phyloP scores from a whole-genome alignment of 2,888 invertebrate genomes.

The Amblyteles armatorius region DNA sequence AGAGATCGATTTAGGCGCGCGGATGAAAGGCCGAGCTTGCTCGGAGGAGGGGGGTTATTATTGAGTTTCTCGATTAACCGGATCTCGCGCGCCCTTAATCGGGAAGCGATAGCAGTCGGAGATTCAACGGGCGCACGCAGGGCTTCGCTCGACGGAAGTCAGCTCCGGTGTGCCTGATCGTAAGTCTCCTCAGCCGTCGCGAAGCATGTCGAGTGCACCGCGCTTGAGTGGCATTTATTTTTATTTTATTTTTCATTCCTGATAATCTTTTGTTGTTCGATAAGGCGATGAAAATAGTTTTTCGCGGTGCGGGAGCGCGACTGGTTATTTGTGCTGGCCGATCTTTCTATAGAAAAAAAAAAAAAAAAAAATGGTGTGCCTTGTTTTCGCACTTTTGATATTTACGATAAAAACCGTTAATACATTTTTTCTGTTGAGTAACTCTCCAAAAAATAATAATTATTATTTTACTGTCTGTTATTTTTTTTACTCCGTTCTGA shows the following conservation, averaged over 20 bases:
- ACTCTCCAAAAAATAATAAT: too few relatives aligned
- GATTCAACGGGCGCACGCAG: conserved; percentile 10
- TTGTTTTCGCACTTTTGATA: too few relatives aligned
- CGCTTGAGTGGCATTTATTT: conserved; percentile 31
- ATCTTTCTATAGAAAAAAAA: too few relatives aligned
- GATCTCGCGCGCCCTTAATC: conserved; percentile 42
- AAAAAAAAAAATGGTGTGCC: too few relatives aligned
- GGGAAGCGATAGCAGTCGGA: conserved; percentile 10
- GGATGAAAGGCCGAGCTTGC: background rate
- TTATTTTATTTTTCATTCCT: background rate
- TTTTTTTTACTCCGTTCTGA: background rate
- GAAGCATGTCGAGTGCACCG: background rate
- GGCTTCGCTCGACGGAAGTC: conserved; percentile 42
- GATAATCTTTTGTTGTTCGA: too few relatives aligned
- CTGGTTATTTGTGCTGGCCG: too few relatives aligned
- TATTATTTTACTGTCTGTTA: too few relatives aligned
- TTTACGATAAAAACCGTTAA: too few relatives aligned
- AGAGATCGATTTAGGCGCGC: background rate
- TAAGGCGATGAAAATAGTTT: too few relatives aligned
- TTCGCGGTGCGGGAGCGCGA: too few relatives aligned
- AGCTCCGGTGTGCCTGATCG: conserved; percentile 33
- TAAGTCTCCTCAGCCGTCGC: conserved; percentile 11
- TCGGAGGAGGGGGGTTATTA: background rate
- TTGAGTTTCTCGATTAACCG: conserved; percentile 28
- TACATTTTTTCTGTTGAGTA: too few relatives aligned